Evolutionary conservation across 2,113 vertebrate genomes (phyloP).

Genomic region (Epinephelus fuscoguttatus): DNA sequence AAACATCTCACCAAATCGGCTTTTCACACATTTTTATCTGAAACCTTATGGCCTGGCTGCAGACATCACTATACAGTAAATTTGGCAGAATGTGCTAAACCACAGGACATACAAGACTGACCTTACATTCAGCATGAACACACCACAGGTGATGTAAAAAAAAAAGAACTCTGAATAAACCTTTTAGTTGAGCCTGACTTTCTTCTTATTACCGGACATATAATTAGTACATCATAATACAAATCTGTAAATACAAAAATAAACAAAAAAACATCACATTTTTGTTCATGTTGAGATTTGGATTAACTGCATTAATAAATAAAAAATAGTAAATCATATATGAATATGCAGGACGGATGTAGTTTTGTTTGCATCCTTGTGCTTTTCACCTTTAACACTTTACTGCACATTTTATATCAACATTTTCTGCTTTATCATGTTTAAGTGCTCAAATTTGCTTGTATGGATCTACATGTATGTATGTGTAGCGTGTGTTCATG

Average conservation of each 20-base stretch:
- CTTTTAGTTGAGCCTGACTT: conserved; percentile 12
- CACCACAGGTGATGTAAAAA: background rate
- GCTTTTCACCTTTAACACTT: conserved; percentile 27
- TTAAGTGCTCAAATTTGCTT: background rate
- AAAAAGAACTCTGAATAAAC: background rate
- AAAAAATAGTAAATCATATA: conserved; percentile 29
- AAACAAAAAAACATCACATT: conserved; percentile 42
- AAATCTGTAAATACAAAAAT: conserved; percentile 57
- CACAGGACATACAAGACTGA: conserved; percentile 27
- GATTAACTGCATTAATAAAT: conserved; percentile 64
- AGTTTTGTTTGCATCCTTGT: conserved; percentile 34
- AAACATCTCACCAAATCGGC: conserved; percentile 18
- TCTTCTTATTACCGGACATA: conserved; percentile 14
- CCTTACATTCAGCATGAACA: conserved; percentile 34
- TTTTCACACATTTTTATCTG: conserved; percentile 18
- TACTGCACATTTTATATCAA: background rate
- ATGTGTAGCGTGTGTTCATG: background rate
- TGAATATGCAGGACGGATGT: conserved; percentile 35
- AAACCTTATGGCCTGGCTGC: conserved; percentile 20
- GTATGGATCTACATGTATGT: background rate
- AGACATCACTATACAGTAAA: background rate
- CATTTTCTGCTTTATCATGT: background rate
- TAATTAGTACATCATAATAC: conserved; percentile 31
- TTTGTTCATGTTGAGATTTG: conserved; percentile 40
- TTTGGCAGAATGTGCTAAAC: conserved; percentile 62